Evolutionary conservation across 2,888 invertebrate genomes (phyloP), one percentile per base, ranked within the genome.

Genomic region (Harpalus rufipes): DNA sequence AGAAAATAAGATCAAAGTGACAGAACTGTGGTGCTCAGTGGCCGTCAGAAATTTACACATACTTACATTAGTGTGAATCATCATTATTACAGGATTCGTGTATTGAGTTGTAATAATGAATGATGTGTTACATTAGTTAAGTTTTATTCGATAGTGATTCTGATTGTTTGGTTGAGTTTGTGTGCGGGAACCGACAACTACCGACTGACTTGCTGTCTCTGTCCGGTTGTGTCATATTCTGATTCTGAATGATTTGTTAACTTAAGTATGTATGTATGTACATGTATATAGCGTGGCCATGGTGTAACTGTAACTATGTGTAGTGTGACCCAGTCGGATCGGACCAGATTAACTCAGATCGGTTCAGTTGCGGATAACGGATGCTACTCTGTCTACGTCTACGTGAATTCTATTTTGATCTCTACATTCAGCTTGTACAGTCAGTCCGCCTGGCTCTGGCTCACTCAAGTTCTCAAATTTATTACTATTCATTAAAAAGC

Each of bases 21-120:
- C 59, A 80, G 18, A 65, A 81, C 41, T 68, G 81, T 81, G 81
- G 68, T 81, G 81, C 68, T 78, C 78, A 78, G 58, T 80, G 80
- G 61, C 61, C 61, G 59, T 63, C 68, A 81, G 44, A 65, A 51
- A 65, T 56, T 21, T 51, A 65, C 61, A 32, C 58, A 58, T 56
- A 56, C n/a, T 12, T 61, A 41, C 61, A 39, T 41, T 74, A 83
- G 25, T 74, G 58, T 80, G 72, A 82, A 65, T 82, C 74, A 74
- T 65, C 39, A 61, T 61, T 61, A 61, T 81, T 74, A 74, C 72
- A 44, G 41, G 18, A 74, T 44, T 18, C 16, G 72, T 74, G 44
- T 74, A 74, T 74, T 74, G 16, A 74, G 72, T 44, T 74, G 72
- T 74, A 74, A 74, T 44, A 74, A 74, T 41, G 72, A 41, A 74